Percentiles rank a stretch among this genome's conserved stretches.
Conservation (phyloP, 2,888 invertebrate species). For the Pegoplata infirma region DNA sequence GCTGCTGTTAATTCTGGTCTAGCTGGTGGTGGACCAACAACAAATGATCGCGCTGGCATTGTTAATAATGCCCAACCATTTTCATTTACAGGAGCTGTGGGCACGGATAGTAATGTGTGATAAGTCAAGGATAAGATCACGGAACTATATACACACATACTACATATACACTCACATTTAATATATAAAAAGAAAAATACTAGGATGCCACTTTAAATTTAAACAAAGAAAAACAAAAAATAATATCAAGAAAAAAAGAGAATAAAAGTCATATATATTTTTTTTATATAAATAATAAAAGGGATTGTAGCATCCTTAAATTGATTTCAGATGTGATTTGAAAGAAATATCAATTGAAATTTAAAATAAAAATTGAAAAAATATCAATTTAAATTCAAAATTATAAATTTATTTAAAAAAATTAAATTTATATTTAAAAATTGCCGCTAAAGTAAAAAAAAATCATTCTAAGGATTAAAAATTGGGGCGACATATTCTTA, state of each 20-base stretch:
- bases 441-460: no score
- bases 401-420: no score
- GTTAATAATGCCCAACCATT: slow-evolving; percentile 90
- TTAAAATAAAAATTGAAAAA: no score
- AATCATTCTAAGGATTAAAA: neutral
- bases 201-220: slow-evolving; percentile 38
- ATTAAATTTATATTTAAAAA: no score
- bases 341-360: no score
- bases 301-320: slow-evolving; percentile 4
- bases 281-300: slow-evolving; percentile 14
- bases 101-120: slow-evolving; percentile 84
- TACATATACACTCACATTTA: slow-evolving; percentile 22
- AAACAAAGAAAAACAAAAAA: slow-evolving; percentile 10
- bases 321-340: no score
- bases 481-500: neutral
- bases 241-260: slow-evolving; percentile 51
- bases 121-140: slow-evolving; percentile 54
- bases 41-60: slow-evolving; percentile 85
- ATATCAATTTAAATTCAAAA: no score
- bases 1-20: slow-evolving; percentile 79
- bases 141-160: neutral
- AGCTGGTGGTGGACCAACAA: slow-evolving; percentile 74
- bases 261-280: slow-evolving; percentile 57
- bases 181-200: slow-evolving; percentile 14
- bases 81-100: slow-evolving; percentile 85